Percentiles rank a stretch among this genome's conserved stretches.
These are phyloP conservation scores for Eunapius fragilis DNA, from an alignment of 37 sponge, comb jelly and placozoan genomes.

Conservation along the genomic window DNA sequence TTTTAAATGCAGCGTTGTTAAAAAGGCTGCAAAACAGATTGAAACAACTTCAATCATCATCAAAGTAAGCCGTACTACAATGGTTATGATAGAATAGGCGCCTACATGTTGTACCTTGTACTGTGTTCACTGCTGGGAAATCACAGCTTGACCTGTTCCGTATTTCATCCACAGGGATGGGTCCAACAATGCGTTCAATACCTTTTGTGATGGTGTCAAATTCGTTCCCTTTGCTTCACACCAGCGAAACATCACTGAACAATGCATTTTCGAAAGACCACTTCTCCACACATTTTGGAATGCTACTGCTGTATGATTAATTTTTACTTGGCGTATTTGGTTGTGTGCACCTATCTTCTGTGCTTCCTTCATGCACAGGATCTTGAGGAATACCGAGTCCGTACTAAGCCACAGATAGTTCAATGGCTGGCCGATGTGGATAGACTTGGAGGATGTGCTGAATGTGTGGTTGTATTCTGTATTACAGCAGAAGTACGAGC, in stretches of 20 bases:
- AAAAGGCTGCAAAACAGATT: not conserved
- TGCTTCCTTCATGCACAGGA: no score
- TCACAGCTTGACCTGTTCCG: no score
- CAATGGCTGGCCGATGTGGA: conserved; percentile 42
- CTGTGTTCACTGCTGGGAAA: no score
- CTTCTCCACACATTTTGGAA: not conserved
- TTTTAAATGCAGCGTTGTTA: not conserved
- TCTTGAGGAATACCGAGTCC: not conserved
- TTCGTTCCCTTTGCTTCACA: conserved; percentile 8
- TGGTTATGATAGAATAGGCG: no score
- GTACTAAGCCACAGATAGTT: not conserved
- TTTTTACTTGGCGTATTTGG: not conserved
- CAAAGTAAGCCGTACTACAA: no score
- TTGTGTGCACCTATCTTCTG: no score
- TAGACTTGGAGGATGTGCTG: conserved; percentile 15
- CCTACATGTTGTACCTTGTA: no score
- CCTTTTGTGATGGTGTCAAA: conserved; percentile 53
- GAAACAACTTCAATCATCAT: not conserved
- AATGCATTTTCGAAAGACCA: not conserved
- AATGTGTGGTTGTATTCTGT: conserved; percentile 47
- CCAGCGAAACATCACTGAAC: not conserved
- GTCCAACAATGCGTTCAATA: conserved; percentile 24
- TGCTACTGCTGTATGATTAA: not conserved
- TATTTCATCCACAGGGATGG: not conserved
- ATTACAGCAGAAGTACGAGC: conserved; percentile 65